Percentiles rank a stretch among this genome's conserved stretches.
These are phyloP conservation scores for Bos javanicus DNA, from an alignment of 2,113 vertebrate species.

Conservation along the genomic window DNA sequence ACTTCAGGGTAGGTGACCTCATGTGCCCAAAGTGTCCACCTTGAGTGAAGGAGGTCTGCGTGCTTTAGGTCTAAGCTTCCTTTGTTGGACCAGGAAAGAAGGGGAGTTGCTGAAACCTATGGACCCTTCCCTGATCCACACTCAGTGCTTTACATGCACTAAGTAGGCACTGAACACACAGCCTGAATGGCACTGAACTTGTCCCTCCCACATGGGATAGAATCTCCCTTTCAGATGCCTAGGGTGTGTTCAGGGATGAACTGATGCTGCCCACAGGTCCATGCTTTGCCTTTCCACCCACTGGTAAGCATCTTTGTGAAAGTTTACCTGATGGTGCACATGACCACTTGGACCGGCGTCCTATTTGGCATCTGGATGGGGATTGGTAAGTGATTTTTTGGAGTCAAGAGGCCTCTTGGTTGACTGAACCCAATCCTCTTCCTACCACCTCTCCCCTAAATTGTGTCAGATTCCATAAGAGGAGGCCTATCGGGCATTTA, in stretches of 20 bases:
- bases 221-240: fast-evolving
- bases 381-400: constrained; percentile 80
- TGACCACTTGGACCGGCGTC: constrained; percentile 74
- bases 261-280: background rate
- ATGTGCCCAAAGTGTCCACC: background rate
- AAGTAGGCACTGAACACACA: background rate
- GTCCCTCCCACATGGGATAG: too few species aligned
- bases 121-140: background rate
- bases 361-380: constrained; percentile 88
- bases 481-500: background rate
- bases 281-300: background rate
- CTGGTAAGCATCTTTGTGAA: background rate
- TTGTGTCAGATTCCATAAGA: background rate
- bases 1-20: constrained; percentile 87
- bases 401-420: background rate
- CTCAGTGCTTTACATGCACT: fast-evolving
- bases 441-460: background rate
- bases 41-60: background rate
- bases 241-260: background rate
- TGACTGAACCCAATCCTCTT: background rate
- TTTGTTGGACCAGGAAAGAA: background rate
- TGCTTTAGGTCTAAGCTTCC: background rate
- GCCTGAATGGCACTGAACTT: background rate
- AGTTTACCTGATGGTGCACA: fast-evolving
- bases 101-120: too few species aligned